Base-by-base conservation (phyloP, 2,888 invertebrate genomes). In the Electrophaes corylata region DNA sequence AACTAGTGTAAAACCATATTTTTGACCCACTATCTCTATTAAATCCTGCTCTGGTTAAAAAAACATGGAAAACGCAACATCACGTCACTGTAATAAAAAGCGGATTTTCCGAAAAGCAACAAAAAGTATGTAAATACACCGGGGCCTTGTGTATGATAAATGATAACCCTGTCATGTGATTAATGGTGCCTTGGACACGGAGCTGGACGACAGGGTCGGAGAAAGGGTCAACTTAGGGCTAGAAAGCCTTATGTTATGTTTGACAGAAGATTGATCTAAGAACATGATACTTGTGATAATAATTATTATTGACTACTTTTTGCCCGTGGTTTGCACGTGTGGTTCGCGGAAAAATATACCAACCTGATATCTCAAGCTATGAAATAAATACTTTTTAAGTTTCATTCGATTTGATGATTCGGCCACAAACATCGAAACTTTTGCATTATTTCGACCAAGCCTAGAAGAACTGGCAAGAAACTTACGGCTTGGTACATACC, bases 121-220 rank as follows among this genome's bases (percentile, higher is more conserved):
- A 64, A 72, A 72, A 72, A 75, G 72, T 76, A 75, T 76, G 73
- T 78, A 80, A 79, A 83, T 75, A 82, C 69, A 65, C 61, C 70
- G 63, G 69, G 69, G 64, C 66, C 61, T 70, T 67, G 65, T 73
- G 72, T 62, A 65, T 81, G 79, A 84, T 81, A 72, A 79, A 83
- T 68, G 75, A 47, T 57, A 53, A 49, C 54, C 54, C 47, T 35
- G 57, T 57, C 45, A n/a, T 37, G 66, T 78, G 79, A 80, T 79
- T 75, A 77, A 80, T 77, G 77, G 62, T 35, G 57, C 45, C 41
- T 19, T 35, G 55, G 54, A 51, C 59, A 55, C 41, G 51, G 43
- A 37, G 59, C 64, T 57, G 51, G 58, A 6, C 41, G 10, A 16
- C 60, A 57, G 60, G 55, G 39, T 12, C 19, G 31, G 43, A 18